Evolutionary conservation across 2,113 vertebrate species (phyloP).

Genomic region (Tragelaphus buxtoni): DNA sequence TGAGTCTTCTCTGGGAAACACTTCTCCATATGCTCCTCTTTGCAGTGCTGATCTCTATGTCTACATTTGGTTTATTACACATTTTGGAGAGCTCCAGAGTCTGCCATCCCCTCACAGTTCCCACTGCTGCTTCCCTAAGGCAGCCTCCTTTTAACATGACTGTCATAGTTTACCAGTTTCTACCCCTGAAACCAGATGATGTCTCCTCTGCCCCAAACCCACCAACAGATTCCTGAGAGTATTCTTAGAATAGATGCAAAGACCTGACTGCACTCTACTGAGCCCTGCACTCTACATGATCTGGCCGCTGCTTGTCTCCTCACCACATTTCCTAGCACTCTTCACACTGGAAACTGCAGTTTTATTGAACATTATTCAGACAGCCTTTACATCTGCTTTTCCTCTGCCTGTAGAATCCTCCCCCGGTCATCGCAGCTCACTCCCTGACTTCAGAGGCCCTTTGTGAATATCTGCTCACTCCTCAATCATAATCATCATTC

Average conservation of each 20-base stretch:
- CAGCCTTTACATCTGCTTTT: background rate
- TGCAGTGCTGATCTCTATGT: background rate
- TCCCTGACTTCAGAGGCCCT: background rate
- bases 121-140: background rate
- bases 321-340: background rate
- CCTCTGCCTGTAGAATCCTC: background rate
- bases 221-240: background rate
- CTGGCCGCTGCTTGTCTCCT: background rate
- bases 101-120: background rate
- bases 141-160: background rate
- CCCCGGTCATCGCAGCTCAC: background rate
- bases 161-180: background rate
- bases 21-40: slow-evolving; percentile 48
- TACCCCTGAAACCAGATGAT: background rate
- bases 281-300: background rate
- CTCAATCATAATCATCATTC: background rate
- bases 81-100: background rate
- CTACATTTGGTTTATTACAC: slow-evolving; percentile 42
- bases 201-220: background rate
- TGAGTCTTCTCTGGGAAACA: slow-evolving; percentile 34
- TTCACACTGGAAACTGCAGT: background rate
- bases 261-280: background rate
- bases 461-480: background rate
- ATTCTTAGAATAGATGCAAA: background rate
- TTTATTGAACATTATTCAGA: background rate